Conservation (phyloP, 2,888 invertebrate genomes). For the Ametastegia equiseti region DNA sequence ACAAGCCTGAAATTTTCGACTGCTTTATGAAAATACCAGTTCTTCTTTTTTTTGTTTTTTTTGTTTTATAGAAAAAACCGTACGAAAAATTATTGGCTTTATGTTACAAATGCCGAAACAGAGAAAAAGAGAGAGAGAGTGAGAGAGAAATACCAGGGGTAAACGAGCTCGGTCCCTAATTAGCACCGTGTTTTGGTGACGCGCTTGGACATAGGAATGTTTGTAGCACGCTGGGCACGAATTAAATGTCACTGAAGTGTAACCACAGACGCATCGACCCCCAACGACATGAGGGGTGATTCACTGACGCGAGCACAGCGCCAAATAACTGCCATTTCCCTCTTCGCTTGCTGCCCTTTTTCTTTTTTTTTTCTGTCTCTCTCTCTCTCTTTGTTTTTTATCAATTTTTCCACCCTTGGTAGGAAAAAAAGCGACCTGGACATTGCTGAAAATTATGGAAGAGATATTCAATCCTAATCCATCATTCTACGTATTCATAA, state of each 20-base stretch:
- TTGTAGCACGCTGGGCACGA: constrained; percentile 21
- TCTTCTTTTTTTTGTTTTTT: no score
- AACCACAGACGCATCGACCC: constrained; percentile 34
- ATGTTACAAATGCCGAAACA: neutral
- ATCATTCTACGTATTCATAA: no score
- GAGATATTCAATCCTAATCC: no score
- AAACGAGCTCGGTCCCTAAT: constrained; percentile 19
- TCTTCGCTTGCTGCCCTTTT: neutral
- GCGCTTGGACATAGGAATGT: constrained; percentile 36
- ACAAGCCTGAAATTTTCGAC: neutral
- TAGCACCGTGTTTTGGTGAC: constrained; percentile 38
- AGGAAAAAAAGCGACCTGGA: no score
- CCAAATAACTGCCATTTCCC: constrained; percentile 10
- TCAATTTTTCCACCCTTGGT: no score
- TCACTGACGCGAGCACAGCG: constrained; percentile 12
- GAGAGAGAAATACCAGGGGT: neutral
- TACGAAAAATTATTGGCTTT: neutral
- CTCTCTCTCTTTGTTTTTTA: no score
- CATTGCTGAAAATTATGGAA: no score
- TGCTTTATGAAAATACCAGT: neutral
- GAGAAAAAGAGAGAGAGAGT: no score
- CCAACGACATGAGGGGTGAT: constrained; percentile 33
- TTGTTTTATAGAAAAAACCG: neutral
- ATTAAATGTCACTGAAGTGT: constrained; percentile 45
- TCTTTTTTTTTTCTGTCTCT: neutral